Evolutionary conservation across 2,888 invertebrate genomes (phyloP).

Genomic region (Drosophila suboccidentalis): DNA sequence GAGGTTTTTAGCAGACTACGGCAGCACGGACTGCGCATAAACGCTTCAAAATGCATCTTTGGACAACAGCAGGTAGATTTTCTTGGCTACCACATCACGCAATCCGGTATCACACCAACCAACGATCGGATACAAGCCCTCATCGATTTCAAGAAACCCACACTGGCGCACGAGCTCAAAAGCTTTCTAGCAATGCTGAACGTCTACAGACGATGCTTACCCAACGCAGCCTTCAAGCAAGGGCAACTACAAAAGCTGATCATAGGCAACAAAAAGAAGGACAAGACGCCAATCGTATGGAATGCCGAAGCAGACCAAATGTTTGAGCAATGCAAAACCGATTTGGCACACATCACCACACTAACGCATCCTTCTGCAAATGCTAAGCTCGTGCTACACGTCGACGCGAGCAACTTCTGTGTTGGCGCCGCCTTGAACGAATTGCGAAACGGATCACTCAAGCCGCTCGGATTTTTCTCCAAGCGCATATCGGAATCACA

Average conservation of each 20-base stretch:
- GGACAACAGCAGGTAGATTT: constrained; percentile 32
- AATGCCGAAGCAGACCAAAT: too few species aligned
- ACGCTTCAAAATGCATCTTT: constrained; percentile 52
- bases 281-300: too few species aligned
- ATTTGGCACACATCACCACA: constrained; percentile 11
- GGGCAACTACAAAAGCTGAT: constrained; percentile 22
- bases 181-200: constrained; percentile 21
- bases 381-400: constrained; percentile 34
- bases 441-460: constrained; percentile 4
- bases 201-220: too few species aligned
- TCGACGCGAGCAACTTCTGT: constrained; percentile 40
- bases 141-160: constrained; percentile 31
- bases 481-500: constrained; percentile 12
- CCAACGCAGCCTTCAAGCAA: constrained; percentile 41
- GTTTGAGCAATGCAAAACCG: too few species aligned
- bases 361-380: constrained; percentile 31
- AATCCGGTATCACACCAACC: constrained; percentile 22
- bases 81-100: constrained; percentile 28
- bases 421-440: not conserved
- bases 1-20: constrained; percentile 55
- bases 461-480: constrained; percentile 21
- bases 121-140: constrained; percentile 37
- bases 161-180: constrained; percentile 30
- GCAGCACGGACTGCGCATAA: constrained; percentile 59
- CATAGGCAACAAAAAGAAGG: too few species aligned